Percentiles rank a stretch among this genome's conserved stretches.
These are phyloP conservation scores for Xestia sexstrigata DNA, from an alignment of 2,888 invertebrate species.

Conservation along the genomic window DNA sequence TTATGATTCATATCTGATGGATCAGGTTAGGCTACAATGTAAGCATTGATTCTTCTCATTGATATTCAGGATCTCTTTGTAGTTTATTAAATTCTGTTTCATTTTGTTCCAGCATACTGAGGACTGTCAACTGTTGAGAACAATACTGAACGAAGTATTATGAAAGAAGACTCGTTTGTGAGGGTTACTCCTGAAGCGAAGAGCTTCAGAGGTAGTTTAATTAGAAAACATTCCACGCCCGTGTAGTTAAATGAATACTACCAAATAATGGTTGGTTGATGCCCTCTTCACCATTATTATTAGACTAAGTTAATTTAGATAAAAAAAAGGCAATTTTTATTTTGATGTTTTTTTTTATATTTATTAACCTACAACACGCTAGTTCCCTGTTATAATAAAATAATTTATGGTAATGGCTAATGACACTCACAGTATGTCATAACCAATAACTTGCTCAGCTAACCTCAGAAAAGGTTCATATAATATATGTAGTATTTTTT, in stretches of 20 bases:
- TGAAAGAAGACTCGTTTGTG: conserved; percentile 58
- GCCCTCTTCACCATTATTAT: conserved; percentile 30
- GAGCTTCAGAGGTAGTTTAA: conserved; percentile 27
- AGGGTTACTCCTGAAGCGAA: conserved; percentile 6
- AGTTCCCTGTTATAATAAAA: conserved; percentile 3
- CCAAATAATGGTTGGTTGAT: conserved; percentile 4
- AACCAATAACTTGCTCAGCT: conserved; percentile 11
- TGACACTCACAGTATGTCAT: conserved; percentile 6
- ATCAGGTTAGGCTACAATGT: background rate
- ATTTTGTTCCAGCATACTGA: conserved; percentile 79
- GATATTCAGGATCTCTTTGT: background rate
- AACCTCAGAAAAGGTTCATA: conserved; percentile 20
- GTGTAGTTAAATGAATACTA: conserved; percentile 18
- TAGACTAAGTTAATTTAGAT: conserved; percentile 26
- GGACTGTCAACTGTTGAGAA: conserved; percentile 84
- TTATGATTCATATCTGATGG: background rate
- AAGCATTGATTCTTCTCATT: background rate
- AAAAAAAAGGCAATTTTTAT: too few species aligned
- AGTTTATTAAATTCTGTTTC: conserved; percentile 14
- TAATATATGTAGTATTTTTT: background rate
- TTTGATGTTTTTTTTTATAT: background rate
- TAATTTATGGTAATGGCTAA: conserved; percentile 15
- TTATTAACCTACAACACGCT: conserved; percentile 2
- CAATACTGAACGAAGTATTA: conserved; percentile 34
- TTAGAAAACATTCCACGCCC: conserved; percentile 56